phyloP scores from a whole-genome alignment of 2,797 vertebrate genomes.

The Phrynocephalus forsythii region DNA sequence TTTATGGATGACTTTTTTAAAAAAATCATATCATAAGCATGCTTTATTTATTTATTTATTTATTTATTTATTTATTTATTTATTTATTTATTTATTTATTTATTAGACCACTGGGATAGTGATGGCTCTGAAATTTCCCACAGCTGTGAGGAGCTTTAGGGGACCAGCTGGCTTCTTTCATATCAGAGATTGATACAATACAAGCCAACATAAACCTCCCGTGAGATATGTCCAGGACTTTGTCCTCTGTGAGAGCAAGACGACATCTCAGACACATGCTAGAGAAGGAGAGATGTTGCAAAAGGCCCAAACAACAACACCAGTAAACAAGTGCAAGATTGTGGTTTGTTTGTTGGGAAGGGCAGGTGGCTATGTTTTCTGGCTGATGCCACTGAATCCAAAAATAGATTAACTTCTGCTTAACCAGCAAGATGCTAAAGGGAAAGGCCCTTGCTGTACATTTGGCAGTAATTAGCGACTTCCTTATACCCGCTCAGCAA shows the following conservation, averaged over 20 bases:
- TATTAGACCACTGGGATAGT: no score
- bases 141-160: no score
- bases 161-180: not conserved
- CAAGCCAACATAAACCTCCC: not conserved
- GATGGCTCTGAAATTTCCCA: no score
- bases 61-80: no score
- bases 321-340: not conserved
- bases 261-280: not conserved
- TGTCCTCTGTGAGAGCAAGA: not conserved
- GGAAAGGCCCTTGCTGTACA: not conserved
- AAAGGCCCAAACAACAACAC: not conserved
- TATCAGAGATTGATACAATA: not conserved
- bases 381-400: constrained; percentile 11
- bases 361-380: not conserved
- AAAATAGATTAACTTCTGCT: constrained; percentile 32
- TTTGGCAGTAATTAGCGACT: constrained; percentile 15
- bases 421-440: not conserved
- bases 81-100: no score
- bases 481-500: constrained; percentile 8
- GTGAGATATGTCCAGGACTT: not conserved
- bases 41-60: no score
- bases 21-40: no score
- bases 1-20: no score
- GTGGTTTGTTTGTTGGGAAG: not conserved
- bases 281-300: no score